Evolutionary conservation across 2,113 vertebrate genomes (phyloP).

Genomic region (Upupa epops): DNA sequence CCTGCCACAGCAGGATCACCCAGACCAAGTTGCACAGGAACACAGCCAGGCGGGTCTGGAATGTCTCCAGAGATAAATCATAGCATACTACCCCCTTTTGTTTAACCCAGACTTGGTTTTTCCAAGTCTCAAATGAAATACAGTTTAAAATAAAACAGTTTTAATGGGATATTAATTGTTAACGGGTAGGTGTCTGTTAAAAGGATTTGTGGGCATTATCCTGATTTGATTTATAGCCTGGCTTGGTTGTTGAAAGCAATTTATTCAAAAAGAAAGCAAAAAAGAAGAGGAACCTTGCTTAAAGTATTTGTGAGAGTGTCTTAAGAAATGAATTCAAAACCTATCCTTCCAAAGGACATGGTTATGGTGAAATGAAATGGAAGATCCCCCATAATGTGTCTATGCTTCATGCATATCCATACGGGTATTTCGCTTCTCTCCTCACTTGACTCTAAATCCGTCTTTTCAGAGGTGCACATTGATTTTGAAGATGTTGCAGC

Average conservation of each 20-base stretch:
- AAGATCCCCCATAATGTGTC: neutral
- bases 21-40: no score
- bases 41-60: no score
- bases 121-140: neutral
- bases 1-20: no score
- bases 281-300: neutral
- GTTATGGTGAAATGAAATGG: neutral
- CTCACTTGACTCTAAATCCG: neutral
- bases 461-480: neutral
- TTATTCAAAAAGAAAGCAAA: neutral
- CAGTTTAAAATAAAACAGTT: neutral
- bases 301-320: neutral
- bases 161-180: neutral
- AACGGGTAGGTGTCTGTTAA: neutral
- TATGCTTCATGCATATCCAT: neutral
- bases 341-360: neutral
- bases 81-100: neutral
- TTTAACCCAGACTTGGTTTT: neutral
- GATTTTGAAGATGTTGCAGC: neutral
- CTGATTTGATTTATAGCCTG: neutral
- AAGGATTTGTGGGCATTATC: neutral
- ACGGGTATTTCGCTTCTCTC: neutral
- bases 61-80: no score
- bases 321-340: neutral
- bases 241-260: neutral